Conservation (phyloP, 1,140 invertebrate genomes). For the Euwallacea similis region DNA sequence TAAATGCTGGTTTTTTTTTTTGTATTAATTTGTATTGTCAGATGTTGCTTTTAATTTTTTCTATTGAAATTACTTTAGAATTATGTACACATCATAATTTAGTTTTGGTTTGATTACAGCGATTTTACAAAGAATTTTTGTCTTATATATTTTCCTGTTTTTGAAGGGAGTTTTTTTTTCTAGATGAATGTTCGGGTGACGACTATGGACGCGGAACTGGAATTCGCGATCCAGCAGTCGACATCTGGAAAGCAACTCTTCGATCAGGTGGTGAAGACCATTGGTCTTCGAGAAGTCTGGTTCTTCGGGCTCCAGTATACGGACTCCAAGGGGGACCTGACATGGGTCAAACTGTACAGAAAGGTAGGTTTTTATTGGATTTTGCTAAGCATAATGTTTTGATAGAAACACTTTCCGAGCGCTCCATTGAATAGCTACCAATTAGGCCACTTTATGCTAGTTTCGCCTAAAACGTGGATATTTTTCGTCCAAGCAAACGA, state of each 20-base stretch:
- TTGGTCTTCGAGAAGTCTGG: slow-evolving; percentile 98
- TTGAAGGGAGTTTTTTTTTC: slow-evolving; percentile 42
- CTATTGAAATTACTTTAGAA: too few relatives aligned
- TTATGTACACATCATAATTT: too few relatives aligned
- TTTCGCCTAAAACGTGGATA: too few relatives aligned
- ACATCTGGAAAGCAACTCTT: slow-evolving; percentile 99
- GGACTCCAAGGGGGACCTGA: slow-evolving; percentile 95
- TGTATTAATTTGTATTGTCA: too few relatives aligned
- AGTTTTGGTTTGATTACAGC: not conserved
- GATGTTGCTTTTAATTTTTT: too few relatives aligned
- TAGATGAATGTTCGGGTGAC: slow-evolving; percentile 98
- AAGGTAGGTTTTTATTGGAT: slow-evolving; percentile 71
- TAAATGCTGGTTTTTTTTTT: too few relatives aligned
- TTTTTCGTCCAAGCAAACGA: too few relatives aligned
- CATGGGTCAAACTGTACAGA: slow-evolving; percentile 99
- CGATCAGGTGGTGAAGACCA: slow-evolving; percentile 99
- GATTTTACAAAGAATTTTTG: not conserved
- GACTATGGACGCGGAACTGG: slow-evolving; percentile 99
- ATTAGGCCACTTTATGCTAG: too few relatives aligned
- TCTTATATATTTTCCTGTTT: not conserved
- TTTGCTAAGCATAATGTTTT: too few relatives aligned
- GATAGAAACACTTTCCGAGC: too few relatives aligned
- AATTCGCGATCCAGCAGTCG: slow-evolving; percentile 99
- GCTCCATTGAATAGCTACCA: too few relatives aligned
- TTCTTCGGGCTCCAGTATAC: slow-evolving; percentile 99